These are phyloP conservation scores for Caenorhabditis becei DNA, from an alignment of 2,888 invertebrate genomes.

Conservation along the genomic window DNA sequence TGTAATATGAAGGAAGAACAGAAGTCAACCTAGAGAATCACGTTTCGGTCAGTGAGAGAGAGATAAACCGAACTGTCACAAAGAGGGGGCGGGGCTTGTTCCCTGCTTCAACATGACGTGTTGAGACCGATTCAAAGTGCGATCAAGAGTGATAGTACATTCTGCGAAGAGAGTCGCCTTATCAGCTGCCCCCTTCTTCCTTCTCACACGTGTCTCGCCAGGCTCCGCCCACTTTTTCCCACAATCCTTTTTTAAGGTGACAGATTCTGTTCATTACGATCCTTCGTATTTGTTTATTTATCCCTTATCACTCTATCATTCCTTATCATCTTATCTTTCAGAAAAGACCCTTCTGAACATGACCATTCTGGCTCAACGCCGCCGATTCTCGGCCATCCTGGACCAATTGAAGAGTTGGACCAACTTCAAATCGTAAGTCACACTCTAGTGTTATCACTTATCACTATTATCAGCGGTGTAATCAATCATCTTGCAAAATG, in stretches of 20 bases:
- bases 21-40: constrained; percentile 6
- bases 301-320: background rate
- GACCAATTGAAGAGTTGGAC: constrained; percentile 40
- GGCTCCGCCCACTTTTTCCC: constrained; percentile 34
- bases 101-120: constrained; percentile 3
- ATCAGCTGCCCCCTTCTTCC: constrained; percentile 7
- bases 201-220: constrained; percentile 30
- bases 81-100: constrained; percentile 7
- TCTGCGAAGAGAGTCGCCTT: constrained; percentile 10
- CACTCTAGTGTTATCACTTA: background rate
- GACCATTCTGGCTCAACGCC: constrained; percentile 46
- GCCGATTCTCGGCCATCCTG: constrained; percentile 43
- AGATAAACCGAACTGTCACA: background rate
- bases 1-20: background rate
- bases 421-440: constrained; percentile 32
- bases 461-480: background rate
- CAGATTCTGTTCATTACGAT: background rate
- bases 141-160: constrained; percentile 11
- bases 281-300: background rate
- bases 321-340: background rate
- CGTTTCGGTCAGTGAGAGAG: background rate
- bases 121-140: constrained; percentile 11
- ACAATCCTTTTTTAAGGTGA: constrained; percentile 14
- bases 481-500: background rate
- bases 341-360: constrained; percentile 15